Base-by-base conservation (phyloP, 2,113 vertebrate species). In the Acanthisitta chloris region DNA sequence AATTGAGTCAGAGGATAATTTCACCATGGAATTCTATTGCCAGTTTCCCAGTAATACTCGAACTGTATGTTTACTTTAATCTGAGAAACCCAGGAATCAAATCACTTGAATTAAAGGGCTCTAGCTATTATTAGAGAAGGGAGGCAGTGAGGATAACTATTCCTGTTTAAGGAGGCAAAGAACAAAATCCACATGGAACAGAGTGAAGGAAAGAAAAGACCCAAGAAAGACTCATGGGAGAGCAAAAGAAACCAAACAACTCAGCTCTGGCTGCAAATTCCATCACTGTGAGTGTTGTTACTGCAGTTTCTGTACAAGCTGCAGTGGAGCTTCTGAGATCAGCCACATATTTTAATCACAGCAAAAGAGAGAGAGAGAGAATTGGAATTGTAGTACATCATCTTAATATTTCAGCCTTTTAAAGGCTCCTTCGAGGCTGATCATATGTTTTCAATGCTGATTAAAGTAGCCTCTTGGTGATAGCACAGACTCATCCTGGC, bases 51-150 rank as follows among this genome's bases (percentile, higher is more conserved):
- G 51, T 78, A 86, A 86, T 90, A 43, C 71, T 62, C 51, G 64
- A 84, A n/a, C 90, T 2, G 1, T 52, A 7, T 90, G 80, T 95
- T 96, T 96, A 88, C 80, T 96, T 59, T 57, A 92, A 86, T 79
- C 78, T 59, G 33, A 92, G 85, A 84, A 67, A 29, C 20, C 26
- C 67, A 58, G 59, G 61, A 95, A 94, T 85, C 45, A 90, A 91
- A 95, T 95, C 1, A 88, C 90, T 91, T 61, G 69, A 94, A 92
- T 96, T 94, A 78, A 96, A 90, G 84, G 76, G 52, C 55, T 92
- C 71, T 81, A 81, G 76, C 51, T 92, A 52, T 95, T 96, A 78
- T 89, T 81, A 92, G 86, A 51, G 88, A 95, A 91, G 80, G 45
- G 69, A 90, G 67, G 80, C 90, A 74, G 72, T 74, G 69, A 79